Evolutionary conservation across 1,140 invertebrate species (phyloP).

Genomic region (Heliconius congener): DNA sequence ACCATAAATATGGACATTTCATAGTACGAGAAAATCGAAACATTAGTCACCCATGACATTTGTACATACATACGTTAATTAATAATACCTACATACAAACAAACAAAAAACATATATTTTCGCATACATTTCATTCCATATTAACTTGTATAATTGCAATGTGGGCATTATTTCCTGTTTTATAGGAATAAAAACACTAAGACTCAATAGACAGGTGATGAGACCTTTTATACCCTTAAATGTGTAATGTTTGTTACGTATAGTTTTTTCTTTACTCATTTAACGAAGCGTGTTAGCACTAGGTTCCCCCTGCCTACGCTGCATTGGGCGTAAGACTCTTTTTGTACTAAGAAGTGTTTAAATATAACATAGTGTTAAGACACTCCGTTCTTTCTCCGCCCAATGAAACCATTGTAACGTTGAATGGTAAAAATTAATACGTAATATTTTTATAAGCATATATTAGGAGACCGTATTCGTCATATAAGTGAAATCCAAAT

Average conservation of each 20-base stretch:
- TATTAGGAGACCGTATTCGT: too few species aligned
- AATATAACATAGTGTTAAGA: too few species aligned
- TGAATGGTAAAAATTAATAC: background rate
- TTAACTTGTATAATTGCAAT: background rate
- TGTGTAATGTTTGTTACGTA: background rate
- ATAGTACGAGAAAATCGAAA: background rate
- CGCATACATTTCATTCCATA: background rate
- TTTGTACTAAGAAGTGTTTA: too few species aligned
- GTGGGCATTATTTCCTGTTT: background rate
- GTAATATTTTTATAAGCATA: too few species aligned
- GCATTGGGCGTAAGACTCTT: too few species aligned
- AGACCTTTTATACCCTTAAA: background rate
- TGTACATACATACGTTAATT: background rate
- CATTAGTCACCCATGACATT: slow-evolving; percentile 3
- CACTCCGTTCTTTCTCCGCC: background rate
- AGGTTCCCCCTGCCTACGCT: too few species aligned
- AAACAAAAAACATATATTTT: background rate
- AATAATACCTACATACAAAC: background rate
- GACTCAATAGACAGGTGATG: background rate
- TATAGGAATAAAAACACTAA: background rate
- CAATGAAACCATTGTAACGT: background rate
- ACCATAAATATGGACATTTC: background rate
- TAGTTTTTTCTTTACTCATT: background rate
- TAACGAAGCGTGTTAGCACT: too few species aligned
- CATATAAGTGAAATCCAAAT: background rate